Evolutionary conservation across 53 echinoderm and acorn worm species (phyloP).

Genomic region (Holothuria leucospilota): DNA sequence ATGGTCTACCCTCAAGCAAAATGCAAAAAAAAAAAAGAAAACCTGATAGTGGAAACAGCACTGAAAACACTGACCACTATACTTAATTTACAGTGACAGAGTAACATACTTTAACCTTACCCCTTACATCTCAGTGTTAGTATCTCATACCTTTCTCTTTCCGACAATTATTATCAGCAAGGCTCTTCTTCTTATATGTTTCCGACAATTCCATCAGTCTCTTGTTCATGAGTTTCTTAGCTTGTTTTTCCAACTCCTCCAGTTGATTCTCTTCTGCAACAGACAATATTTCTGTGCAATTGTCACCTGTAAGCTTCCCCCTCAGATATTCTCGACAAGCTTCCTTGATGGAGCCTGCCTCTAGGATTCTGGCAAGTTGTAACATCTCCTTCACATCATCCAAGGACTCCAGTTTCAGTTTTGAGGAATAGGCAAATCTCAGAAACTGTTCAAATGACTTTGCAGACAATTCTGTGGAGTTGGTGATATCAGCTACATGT

Average conservation of each 20-base stretch:
- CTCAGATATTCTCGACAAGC: conserved; percentile 85
- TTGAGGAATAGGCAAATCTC: conserved; percentile 84
- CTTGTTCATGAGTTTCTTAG: conserved; percentile 84
- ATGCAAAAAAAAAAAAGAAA: too few relatives aligned
- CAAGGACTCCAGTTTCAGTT: conserved; percentile 73
- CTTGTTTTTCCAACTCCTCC: conserved; percentile 82
- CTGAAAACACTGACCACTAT: too few relatives aligned
- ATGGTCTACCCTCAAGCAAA: too few relatives aligned
- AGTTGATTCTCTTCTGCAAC: conserved; percentile 82
- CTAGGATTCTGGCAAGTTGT: conserved; percentile 67
- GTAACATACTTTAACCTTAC: too few relatives aligned
- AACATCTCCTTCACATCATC: conserved; percentile 76
- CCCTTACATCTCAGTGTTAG: too few relatives aligned
- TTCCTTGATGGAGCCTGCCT: conserved; percentile 72
- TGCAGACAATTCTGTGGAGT: conserved; percentile 63
- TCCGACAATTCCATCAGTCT: conserved; percentile 84
- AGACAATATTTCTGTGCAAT: conserved; percentile 86
- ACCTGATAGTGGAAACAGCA: too few relatives aligned
- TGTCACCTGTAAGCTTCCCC: conserved; percentile 82
- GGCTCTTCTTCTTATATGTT: conserved; percentile 58
- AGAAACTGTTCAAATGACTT: conserved; percentile 77
- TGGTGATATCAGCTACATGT: conserved; percentile 7
- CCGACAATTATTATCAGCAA: too few relatives aligned
- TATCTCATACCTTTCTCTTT: too few relatives aligned
- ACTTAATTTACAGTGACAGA: too few relatives aligned